Base-by-base conservation (phyloP, 2,113 vertebrate genomes). In the Pholis gunnellus region DNA sequence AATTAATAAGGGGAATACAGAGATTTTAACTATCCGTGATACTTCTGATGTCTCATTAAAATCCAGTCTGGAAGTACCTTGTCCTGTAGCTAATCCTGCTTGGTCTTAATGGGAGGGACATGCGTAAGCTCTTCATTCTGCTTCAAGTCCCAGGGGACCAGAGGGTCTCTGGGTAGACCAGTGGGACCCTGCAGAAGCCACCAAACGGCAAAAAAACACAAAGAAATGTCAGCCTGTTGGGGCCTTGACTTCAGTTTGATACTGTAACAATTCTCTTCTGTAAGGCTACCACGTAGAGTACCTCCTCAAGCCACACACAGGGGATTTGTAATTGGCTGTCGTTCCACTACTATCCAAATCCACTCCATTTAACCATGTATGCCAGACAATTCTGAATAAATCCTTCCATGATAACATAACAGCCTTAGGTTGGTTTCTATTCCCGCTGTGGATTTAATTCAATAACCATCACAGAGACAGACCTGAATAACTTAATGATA, bases 21-120 rank as follows among this genome's bases (percentile, higher is more conserved):
- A 46, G 9, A 42, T 50, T 27, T 83, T 54, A 31, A 74, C 65
- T 65, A 84, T 60, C 48, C 77, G 31, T 90, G 88, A 88, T 91
- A 81, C 73, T 81, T 86, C 64, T 60, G 74, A 90, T 78, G 84
- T 82, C 90, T 90, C 84, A 86, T 90, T 92, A 87, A 87, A 85
- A 79, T 67, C 38, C 70, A 59, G 86, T 79, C 68, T 67, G 67
- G 76, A 74, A 82, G 57, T 57, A 29, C 10, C 63, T 20, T 71
- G 70, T 68, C 54, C 65, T 75, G 56, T 18, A 69, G 38, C 40
- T 15, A 60, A 48, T 56, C 44, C 76, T 36, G 68, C 64, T 70
- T 36, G 20, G 73, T 78, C 57, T 61, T 42, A 46, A 69, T 57
- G 22, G 27, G 72, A 72, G 46, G 46, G 7, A 14, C 42, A 73